Conservation (phyloP, 23 tunicate species). For the Trididemnum clinides region DNA sequence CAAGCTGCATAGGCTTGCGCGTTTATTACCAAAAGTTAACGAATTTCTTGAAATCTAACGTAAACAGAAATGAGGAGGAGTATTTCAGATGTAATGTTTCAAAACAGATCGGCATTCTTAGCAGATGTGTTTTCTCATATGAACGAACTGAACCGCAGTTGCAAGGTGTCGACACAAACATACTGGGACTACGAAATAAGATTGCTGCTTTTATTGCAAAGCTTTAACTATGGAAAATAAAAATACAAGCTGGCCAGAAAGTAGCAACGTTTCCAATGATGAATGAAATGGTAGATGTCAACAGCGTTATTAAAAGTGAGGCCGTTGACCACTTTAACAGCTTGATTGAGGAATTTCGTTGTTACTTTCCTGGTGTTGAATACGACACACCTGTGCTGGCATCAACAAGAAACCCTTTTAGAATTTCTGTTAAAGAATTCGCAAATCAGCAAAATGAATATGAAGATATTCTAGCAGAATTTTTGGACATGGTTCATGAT, state of each 20-base stretch:
- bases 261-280: conserved; percentile 27
- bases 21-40: conserved; percentile 12
- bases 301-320: conserved; percentile 12
- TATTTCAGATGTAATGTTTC: too few species aligned
- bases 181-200: conserved; percentile 14
- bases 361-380: conserved; percentile 46
- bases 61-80: conserved; percentile 1
- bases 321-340: conserved; percentile 26
- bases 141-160: conserved; percentile 47
- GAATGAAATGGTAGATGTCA: conserved; percentile 16
- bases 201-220: too few species aligned
- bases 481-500: conserved; percentile 44
- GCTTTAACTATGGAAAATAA: too few species aligned
- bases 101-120: too few species aligned
- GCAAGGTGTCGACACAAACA: conserved; percentile 31
- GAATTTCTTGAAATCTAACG: conserved; percentile 23
- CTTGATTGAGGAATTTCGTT: conserved; percentile 45
- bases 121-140: conserved; percentile 35
- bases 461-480: neutral
- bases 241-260: conserved; percentile 32
- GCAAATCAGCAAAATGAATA: neutral
- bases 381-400: conserved; percentile 40
- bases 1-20: conserved; percentile 25
- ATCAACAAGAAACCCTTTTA: conserved; percentile 29
- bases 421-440: conserved; percentile 45